Percentiles rank a stretch among this genome's conserved stretches.
These are phyloP conservation scores for Drosophila mayri DNA, from an alignment of 1,140 invertebrate genomes.

Conservation along the genomic window DNA sequence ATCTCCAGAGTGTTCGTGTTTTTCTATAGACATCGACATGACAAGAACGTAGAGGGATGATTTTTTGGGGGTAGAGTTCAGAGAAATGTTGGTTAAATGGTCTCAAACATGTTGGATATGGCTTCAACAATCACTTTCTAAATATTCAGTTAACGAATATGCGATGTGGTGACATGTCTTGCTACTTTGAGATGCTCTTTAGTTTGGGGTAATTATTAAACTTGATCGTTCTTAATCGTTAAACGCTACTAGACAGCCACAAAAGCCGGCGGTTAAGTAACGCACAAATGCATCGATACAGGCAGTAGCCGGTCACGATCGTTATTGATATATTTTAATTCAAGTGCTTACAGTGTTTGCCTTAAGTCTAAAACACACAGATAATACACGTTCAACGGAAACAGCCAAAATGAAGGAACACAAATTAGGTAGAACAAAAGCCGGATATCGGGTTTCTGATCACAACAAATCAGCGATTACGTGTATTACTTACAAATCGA, in stretches of 20 bases:
- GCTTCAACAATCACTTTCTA: slow-evolving; percentile 60
- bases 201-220: slow-evolving; percentile 21
- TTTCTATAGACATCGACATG: slow-evolving; percentile 74
- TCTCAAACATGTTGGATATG: slow-evolving; percentile 40
- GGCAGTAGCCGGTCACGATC: slow-evolving; percentile 38
- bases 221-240: slow-evolving; percentile 6
- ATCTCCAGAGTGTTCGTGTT: slow-evolving; percentile 71
- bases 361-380: slow-evolving; percentile 50
- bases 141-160: slow-evolving; percentile 77
- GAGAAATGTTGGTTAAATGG: slow-evolving; percentile 46
- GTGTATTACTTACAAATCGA: slow-evolving; percentile 78
- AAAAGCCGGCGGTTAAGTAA: slow-evolving; percentile 16
- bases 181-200: slow-evolving; percentile 17
- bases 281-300: slow-evolving; percentile 57
- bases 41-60: slow-evolving; percentile 37
- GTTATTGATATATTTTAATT: slow-evolving; percentile 4
- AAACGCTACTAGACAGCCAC: slow-evolving; percentile 11
- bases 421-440: slow-evolving; percentile 45
- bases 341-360: slow-evolving; percentile 17
- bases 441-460: slow-evolving; percentile 31
- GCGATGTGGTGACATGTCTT: slow-evolving; percentile 29
- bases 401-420: slow-evolving; percentile 19
- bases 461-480: slow-evolving; percentile 38
- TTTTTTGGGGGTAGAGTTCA: slow-evolving; percentile 25
- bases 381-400: slow-evolving; percentile 25